These are phyloP conservation scores for Antechinus stuartii DNA, from an alignment of 2,113 vertebrate genomes.

Conservation along the genomic window DNA sequence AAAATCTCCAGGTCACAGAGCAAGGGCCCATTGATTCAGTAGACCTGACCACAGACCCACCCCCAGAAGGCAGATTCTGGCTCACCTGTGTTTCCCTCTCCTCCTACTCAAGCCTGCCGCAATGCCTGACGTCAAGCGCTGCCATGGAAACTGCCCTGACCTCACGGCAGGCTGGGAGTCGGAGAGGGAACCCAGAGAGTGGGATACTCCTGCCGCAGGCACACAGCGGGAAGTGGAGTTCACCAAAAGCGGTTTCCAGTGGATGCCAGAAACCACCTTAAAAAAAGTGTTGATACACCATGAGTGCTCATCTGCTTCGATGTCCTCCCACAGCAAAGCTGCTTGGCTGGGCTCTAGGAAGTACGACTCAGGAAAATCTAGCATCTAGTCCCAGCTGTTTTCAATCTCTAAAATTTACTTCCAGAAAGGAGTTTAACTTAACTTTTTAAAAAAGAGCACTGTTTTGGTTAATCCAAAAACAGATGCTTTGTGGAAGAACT, in stretches of 20 bases:
- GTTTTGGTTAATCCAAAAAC: not conserved
- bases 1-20: constrained; percentile 35
- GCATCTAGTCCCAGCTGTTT: constrained; percentile 45
- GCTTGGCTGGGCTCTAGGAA: constrained; percentile 7
- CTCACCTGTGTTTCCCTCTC: constrained; percentile 59
- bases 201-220: constrained; percentile 71
- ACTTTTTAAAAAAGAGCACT: not conserved
- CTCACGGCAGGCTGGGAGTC: constrained; percentile 64
- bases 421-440: not conserved
- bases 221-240: constrained; percentile 71
- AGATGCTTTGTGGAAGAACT: not conserved
- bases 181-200: constrained; percentile 75
- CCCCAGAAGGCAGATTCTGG: constrained; percentile 53
- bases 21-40: constrained; percentile 16
- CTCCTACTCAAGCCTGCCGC: constrained; percentile 62
- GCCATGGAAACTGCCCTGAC: constrained; percentile 62
- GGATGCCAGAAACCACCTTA: constrained; percentile 77
- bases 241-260: constrained; percentile 77
- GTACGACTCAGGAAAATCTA: constrained; percentile 44
- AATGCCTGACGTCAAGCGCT: constrained; percentile 56
- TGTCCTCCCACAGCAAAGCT: constrained; percentile 27
- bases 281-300: constrained; percentile 75
- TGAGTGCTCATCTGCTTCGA: constrained; percentile 64
- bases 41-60: constrained; percentile 55
- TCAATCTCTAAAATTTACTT: not conserved